Evolutionary conservation across 2,888 invertebrate species (phyloP).

Genomic region (Acrocera orbiculus): DNA sequence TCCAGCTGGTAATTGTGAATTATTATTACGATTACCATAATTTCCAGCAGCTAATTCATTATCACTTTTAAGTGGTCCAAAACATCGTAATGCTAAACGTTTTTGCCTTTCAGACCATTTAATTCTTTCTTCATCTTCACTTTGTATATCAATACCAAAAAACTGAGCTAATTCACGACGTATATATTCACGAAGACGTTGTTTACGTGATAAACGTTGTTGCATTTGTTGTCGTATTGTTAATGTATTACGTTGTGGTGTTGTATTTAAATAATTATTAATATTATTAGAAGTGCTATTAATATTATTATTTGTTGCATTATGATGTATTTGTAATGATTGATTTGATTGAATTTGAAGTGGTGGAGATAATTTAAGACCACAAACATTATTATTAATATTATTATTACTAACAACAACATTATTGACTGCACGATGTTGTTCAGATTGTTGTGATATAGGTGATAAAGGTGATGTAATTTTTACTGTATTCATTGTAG

Average conservation of each 20-base stretch:
- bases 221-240: slow-evolving; percentile 15
- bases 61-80: slow-evolving; percentile 18
- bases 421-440: slow-evolving; percentile 2
- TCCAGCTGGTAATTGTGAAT: slow-evolving; percentile 8
- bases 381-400: slow-evolving; percentile 1
- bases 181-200: slow-evolving; percentile 25
- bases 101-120: slow-evolving; percentile 28
- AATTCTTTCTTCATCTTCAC: slow-evolving; percentile 22
- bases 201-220: slow-evolving; percentile 20
- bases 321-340: slow-evolving; percentile 4
- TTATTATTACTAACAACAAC: slow-evolving; percentile 9
- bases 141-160: slow-evolving; percentile 27
- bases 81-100: slow-evolving; percentile 27
- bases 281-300: slow-evolving; percentile 1
- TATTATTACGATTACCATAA: slow-evolving; percentile 3
- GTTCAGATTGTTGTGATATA: slow-evolving; percentile 2
- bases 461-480: slow-evolving; percentile 16
- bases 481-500: slow-evolving; percentile 17
- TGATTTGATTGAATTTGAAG: slow-evolving; percentile 13
- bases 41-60: slow-evolving; percentile 10
- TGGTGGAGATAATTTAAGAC: slow-evolving; percentile 6
- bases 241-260: slow-evolving; percentile 14
- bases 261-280: slow-evolving; percentile 4
- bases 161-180: slow-evolving; percentile 25
- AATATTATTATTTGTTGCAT: not conserved